Evolutionary conservation across 2,113 vertebrate genomes (phyloP).

Genomic region (Cyanocitta stelleri): DNA sequence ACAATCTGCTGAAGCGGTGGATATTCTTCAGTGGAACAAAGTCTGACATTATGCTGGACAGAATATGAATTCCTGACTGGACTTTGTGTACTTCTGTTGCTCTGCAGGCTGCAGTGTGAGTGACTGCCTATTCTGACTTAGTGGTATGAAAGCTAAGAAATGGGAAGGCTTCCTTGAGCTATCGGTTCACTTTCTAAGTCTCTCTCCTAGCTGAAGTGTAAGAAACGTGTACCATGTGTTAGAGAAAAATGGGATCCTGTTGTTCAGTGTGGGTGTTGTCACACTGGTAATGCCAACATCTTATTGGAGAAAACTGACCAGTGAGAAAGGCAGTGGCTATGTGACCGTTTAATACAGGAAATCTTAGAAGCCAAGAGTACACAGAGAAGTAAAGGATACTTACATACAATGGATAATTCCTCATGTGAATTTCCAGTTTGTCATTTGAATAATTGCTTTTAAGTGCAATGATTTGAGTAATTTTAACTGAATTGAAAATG

Average conservation of each 20-base stretch:
- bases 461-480: background rate
- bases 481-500: background rate
- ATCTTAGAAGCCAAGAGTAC: background rate
- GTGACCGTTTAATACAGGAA: background rate
- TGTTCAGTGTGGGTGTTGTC: background rate
- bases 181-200: background rate
- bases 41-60: background rate
- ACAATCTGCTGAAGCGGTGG: background rate
- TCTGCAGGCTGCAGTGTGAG: background rate
- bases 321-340: background rate
- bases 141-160: background rate
- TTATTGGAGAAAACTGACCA: background rate
- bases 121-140: background rate
- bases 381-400: background rate
- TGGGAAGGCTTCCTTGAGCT: background rate
- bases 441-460: background rate
- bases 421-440: background rate
- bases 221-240: background rate
- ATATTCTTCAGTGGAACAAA: background rate
- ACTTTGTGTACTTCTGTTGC: background rate
- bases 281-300: background rate
- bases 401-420: background rate
- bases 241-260: background rate
- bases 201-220: background rate
- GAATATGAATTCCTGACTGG: background rate